These are phyloP conservation scores for Cryptus viduatorius DNA, from an alignment of 2,888 invertebrate species.

Conservation along the genomic window DNA sequence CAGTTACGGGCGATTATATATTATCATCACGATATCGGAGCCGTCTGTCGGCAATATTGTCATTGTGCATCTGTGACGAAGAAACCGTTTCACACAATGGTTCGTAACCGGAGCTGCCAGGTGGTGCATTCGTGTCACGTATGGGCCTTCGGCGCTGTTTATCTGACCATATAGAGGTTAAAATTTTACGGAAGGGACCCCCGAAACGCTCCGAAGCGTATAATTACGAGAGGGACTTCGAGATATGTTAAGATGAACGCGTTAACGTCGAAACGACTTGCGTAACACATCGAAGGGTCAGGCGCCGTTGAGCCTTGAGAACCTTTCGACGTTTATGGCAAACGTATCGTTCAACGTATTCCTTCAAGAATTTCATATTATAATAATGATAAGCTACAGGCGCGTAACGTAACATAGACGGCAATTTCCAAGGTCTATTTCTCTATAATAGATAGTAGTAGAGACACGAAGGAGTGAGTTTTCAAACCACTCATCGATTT, in stretches of 20 bases:
- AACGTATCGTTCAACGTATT: constrained; percentile 6
- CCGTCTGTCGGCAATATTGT: constrained; percentile 10
- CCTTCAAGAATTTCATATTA: constrained; percentile 18
- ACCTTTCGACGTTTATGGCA: constrained; percentile 8
- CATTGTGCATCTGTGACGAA: constrained; percentile 48
- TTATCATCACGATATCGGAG: neutral
- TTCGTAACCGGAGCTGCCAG: constrained; percentile 38
- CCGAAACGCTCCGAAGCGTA: neutral
- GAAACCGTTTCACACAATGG: constrained; percentile 38
- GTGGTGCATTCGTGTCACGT: constrained; percentile 37
- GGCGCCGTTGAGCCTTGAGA: neutral
- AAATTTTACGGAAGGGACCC: neutral
- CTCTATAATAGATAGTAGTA: constrained; percentile 24
- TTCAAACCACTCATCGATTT: constrained; percentile 27
- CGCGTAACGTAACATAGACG: neutral
- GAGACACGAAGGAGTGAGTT: constrained; percentile 13
- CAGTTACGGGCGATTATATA: neutral
- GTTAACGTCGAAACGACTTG: neutral
- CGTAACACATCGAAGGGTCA: constrained; percentile 4
- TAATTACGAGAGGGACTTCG: constrained; percentile 30
- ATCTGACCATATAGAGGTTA: neutral
- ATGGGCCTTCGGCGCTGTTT: constrained; percentile 18
- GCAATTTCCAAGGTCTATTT: constrained; percentile 40
- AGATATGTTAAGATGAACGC: neutral
- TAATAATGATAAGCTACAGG: constrained; percentile 18